A percentile compares a stretch with the other conserved stretches of the same genome.
Conservation (phyloP, 2,797 vertebrate species). For the Euthynnus affinis region DNA sequence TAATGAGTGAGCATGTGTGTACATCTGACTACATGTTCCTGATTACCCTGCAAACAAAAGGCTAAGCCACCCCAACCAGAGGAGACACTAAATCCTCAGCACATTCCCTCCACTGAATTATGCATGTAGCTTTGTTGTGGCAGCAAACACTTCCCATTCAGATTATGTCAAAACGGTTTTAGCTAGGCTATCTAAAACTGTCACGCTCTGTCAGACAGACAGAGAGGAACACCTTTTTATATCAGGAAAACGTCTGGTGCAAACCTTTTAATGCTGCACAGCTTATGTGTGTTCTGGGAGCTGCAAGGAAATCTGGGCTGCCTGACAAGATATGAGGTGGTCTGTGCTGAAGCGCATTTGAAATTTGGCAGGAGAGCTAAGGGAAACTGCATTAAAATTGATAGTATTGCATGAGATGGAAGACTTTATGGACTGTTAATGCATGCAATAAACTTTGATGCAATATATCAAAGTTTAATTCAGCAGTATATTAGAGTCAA, state of each 20-base stretch:
- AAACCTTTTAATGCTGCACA: constrained; percentile 16
- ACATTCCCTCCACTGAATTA: constrained; percentile 53
- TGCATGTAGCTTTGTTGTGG: constrained; percentile 48
- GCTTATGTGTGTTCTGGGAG: constrained; percentile 20
- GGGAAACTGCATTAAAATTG: background rate
- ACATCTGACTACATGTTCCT: constrained; percentile 12
- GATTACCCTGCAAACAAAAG: constrained; percentile 52
- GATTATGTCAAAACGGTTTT: constrained; percentile 51
- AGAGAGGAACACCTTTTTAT: constrained; percentile 31
- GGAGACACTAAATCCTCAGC: constrained; percentile 51
- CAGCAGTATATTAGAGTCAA: background rate
- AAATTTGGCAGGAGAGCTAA: constrained; percentile 15
- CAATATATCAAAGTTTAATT: background rate
- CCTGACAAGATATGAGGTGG: constrained; percentile 29
- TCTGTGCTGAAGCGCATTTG: background rate
- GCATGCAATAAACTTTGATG: background rate
- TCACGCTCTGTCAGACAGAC: constrained; percentile 21
- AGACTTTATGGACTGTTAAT: background rate
- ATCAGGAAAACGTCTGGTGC: constrained; percentile 24
- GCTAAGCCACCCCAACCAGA: constrained; percentile 19
- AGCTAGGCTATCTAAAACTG: constrained; percentile 25
- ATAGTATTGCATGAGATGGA: background rate
- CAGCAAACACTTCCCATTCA: constrained; percentile 39
- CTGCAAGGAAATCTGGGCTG: constrained; percentile 29
- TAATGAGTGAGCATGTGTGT: background rate